Percentiles rank a stretch among this genome's conserved stretches.
Conservation (phyloP, 2,888 invertebrate species). For the Desoria tigrina region DNA sequence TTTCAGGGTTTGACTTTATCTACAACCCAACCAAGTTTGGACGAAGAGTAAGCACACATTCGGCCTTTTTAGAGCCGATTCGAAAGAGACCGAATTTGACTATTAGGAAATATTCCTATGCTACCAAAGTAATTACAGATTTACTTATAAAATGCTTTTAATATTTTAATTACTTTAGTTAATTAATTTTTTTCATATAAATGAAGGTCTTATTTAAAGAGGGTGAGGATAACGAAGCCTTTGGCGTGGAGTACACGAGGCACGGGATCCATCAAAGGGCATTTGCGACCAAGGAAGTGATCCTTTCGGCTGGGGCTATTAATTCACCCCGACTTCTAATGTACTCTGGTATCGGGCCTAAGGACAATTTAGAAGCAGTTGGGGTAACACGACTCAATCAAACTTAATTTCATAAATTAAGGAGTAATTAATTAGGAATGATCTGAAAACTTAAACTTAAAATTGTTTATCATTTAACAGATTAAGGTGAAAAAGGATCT, state of each 20-base stretch:
- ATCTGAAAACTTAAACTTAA: too few species aligned
- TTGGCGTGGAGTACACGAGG: constrained; percentile 47
- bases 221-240: constrained; percentile 38
- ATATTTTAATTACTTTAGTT: too few species aligned
- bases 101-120: constrained; percentile 46
- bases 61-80: constrained; percentile 40
- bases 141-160: too few species aligned
- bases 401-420: not conserved
- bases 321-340: constrained; percentile 45
- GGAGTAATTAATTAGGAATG: too few species aligned
- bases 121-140: constrained; percentile 46
- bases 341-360: constrained; percentile 49
- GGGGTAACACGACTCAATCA: constrained; percentile 24
- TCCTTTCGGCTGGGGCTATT: constrained; percentile 45
- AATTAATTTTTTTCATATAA: not conserved
- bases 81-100: constrained; percentile 33
- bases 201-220: constrained; percentile 22
- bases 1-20: constrained; percentile 45
- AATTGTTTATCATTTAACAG: not conserved
- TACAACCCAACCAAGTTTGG: constrained; percentile 40
- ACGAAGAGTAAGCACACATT: constrained; percentile 36
- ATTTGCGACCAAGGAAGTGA: constrained; percentile 48
- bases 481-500: not conserved
- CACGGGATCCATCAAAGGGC: constrained; percentile 44
- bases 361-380: constrained; percentile 30